A percentile compares a stretch with the other conserved stretches of the same genome.
Conservation (phyloP, 2,113 vertebrate species). For the Otocyon megalotis region DNA sequence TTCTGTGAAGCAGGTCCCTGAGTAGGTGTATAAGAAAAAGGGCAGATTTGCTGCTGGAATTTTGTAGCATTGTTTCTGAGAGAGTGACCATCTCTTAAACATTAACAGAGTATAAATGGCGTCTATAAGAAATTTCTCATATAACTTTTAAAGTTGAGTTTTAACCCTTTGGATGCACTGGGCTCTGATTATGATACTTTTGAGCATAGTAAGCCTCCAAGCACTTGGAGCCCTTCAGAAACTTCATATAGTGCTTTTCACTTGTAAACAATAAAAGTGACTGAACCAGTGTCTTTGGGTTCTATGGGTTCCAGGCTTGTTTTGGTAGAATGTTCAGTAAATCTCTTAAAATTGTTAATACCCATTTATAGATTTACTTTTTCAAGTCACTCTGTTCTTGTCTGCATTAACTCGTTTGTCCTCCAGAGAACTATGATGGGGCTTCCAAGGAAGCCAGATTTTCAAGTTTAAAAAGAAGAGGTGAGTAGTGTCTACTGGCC, state of each 20-base stretch:
- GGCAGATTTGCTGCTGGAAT: background rate
- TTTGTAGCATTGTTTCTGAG: background rate
- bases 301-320: background rate
- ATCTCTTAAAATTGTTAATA: background rate
- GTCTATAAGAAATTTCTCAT: background rate
- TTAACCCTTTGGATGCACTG: background rate
- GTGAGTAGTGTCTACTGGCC: constrained; percentile 33
- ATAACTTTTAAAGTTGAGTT: background rate
- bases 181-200: background rate
- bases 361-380: background rate
- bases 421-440: background rate
- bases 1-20: background rate
- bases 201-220: background rate
- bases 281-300: background rate
- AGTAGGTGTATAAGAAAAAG: background rate
- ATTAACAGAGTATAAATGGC: background rate
- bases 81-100: background rate
- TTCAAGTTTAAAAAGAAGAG: constrained; percentile 64
- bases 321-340: background rate
- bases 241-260: background rate
- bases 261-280: background rate
- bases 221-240: background rate
- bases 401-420: constrained; percentile 58
- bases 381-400: constrained; percentile 43
- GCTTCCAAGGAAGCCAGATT: constrained; percentile 42